Evolutionary conservation across 2,888 invertebrate genomes (phyloP).

Genomic region (Scaptomyza polygonia): DNA sequence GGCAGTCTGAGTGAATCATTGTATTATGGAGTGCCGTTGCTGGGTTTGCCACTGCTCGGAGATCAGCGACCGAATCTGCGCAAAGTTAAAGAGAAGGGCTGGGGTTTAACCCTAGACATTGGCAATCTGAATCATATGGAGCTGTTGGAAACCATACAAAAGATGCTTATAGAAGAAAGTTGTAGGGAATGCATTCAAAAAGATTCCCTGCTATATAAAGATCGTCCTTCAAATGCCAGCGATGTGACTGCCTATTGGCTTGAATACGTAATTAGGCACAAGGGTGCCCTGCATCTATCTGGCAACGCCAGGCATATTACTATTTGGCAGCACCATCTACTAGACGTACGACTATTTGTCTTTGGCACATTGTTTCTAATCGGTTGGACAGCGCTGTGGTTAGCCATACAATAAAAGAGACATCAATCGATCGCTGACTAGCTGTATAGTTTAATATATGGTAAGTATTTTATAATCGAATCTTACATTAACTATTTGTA

Average conservation of each 20-base stretch:
- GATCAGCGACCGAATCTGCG: conserved; percentile 92
- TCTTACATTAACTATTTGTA: conserved; percentile 4
- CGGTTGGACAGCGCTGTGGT: conserved; percentile 5
- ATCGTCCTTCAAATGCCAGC: conserved; percentile 85
- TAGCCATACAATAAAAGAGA: conserved; percentile 1
- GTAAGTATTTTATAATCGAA: conserved; percentile 33
- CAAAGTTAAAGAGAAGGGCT: conserved; percentile 88
- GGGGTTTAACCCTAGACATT: conserved; percentile 59
- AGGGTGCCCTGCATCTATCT: conserved; percentile 85
- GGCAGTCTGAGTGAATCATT: conserved; percentile 91
- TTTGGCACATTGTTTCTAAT: conserved; percentile 25
- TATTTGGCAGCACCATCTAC: conserved; percentile 84
- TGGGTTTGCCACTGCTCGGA: conserved; percentile 90
- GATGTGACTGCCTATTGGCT: conserved; percentile 86
- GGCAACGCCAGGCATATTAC: conserved; percentile 84
- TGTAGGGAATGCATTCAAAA: conserved; percentile 45
- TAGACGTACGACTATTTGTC: conserved; percentile 83
- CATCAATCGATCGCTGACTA: conserved; percentile 57
- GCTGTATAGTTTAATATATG: conserved; percentile 61
- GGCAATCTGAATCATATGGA: conserved; percentile 31
- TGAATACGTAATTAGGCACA: conserved; percentile 86
- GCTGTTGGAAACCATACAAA: conserved; percentile 43
- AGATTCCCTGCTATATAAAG: conserved; percentile 84
- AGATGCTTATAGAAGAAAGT: conserved; percentile 48
- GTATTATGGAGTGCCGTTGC: conserved; percentile 90